phyloP scores from a whole-genome alignment of 2,113 vertebrate genomes.

The Campylomormyrus tamandua region DNA sequence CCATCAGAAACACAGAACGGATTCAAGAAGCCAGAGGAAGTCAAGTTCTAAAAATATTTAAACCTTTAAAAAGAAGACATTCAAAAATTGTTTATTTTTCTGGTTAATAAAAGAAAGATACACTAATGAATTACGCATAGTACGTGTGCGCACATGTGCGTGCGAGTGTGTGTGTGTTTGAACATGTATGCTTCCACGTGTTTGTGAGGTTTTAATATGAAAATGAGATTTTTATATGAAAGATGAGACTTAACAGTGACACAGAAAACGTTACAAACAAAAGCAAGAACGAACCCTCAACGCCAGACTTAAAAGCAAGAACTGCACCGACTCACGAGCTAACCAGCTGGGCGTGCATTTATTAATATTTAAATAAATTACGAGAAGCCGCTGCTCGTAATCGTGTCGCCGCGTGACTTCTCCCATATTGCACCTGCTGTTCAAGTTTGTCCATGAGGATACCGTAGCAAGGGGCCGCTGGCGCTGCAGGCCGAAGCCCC shows the following conservation, averaged over 20 bases:
- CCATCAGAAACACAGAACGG: constrained; percentile 16
- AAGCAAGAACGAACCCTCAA: background rate
- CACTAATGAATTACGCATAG: constrained; percentile 24
- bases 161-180: background rate
- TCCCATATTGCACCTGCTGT: constrained; percentile 35
- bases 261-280: constrained; percentile 10
- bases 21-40: constrained; percentile 25
- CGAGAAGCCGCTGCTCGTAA: constrained; percentile 1
- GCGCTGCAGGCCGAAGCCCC: background rate
- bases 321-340: background rate
- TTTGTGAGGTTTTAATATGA: constrained; percentile 1
- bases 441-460: constrained; percentile 25
- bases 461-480: background rate
- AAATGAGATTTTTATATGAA: constrained; percentile 10
- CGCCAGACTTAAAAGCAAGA: background rate
- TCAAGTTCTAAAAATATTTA: constrained; percentile 27
- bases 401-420: constrained; percentile 7
- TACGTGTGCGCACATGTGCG: background rate
- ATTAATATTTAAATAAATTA: constrained; percentile 24
- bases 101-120: constrained; percentile 19
- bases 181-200: background rate
- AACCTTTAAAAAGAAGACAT: constrained; percentile 23
- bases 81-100: constrained; percentile 14
- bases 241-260: background rate
- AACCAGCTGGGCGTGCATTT: constrained; percentile 13